These are phyloP conservation scores for Hycleus cichorii DNA, from an alignment of 1,140 invertebrate genomes.

Conservation along the genomic window DNA sequence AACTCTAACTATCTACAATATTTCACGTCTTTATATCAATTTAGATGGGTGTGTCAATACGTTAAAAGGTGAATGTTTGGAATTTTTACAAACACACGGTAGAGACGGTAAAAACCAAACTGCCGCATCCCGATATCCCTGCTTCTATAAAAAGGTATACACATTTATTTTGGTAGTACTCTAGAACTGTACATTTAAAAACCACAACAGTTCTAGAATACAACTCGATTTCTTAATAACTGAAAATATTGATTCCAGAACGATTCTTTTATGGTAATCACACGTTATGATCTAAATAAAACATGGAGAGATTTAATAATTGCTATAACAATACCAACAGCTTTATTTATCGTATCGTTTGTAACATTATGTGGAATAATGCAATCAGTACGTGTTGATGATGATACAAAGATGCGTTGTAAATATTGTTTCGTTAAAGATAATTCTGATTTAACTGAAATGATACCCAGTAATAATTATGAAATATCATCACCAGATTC, in stretches of 20 bases:
- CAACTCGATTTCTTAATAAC: neutral
- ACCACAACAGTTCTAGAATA: neutral
- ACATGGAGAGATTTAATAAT: constrained; percentile 77
- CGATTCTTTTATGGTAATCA: constrained; percentile 53
- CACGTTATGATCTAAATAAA: constrained; percentile 66
- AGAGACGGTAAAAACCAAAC: constrained; percentile 81
- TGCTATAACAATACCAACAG: constrained; percentile 67
- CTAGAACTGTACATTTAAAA: neutral
- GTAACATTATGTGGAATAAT: constrained; percentile 77
- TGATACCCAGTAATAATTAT: constrained; percentile 34
- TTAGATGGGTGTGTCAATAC: constrained; percentile 85
- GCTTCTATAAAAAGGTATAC: constrained; percentile 55
- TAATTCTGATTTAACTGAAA: constrained; percentile 31
- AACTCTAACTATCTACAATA: constrained; percentile 74
- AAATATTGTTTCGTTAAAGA: constrained; percentile 56
- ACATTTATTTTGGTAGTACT: neutral
- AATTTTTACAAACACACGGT: constrained; percentile 72
- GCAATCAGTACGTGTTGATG: constrained; percentile 78
- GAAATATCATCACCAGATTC: constrained; percentile 35
- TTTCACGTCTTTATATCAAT: constrained; percentile 75
- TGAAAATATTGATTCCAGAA: constrained; percentile 28
- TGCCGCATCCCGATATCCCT: constrained; percentile 75
- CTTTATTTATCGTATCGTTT: constrained; percentile 78
- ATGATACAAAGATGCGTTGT: constrained; percentile 83
- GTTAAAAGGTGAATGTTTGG: constrained; percentile 74